These are phyloP conservation scores for Caradrina kadenii DNA, from an alignment of 2,888 invertebrate genomes.

Conservation along the genomic window DNA sequence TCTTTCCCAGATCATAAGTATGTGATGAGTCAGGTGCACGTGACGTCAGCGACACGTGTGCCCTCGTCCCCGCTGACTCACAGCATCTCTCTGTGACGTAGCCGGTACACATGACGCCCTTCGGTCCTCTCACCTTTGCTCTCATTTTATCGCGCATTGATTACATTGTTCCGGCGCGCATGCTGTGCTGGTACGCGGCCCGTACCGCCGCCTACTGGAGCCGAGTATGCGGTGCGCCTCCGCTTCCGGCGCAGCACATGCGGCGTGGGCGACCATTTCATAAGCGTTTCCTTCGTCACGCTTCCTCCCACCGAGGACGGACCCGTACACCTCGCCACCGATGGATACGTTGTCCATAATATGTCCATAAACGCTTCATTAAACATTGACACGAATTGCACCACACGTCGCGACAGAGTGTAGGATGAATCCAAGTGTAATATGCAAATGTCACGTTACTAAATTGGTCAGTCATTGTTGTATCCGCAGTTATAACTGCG, in stretches of 20 bases:
- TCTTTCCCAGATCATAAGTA: constrained; percentile 71
- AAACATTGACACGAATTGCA: constrained; percentile 68
- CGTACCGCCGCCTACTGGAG: constrained; percentile 76
- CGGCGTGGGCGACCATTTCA: constrained; percentile 84
- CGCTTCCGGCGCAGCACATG: constrained; percentile 79
- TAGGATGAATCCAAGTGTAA: constrained; percentile 74
- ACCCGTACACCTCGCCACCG: constrained; percentile 60
- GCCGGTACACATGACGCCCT: constrained; percentile 72
- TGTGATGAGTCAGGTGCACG: constrained; percentile 82
- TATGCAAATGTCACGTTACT: constrained; percentile 76
- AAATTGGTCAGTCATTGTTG: constrained; percentile 77
- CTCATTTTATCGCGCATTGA: constrained; percentile 71
- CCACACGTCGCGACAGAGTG: constrained; percentile 70
- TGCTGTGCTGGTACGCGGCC: constrained; percentile 55
- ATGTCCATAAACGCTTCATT: constrained; percentile 65
- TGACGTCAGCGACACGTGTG: constrained; percentile 86
- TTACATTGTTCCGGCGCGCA: constrained; percentile 67
- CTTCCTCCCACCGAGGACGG: constrained; percentile 79
- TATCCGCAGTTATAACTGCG: constrained; percentile 71
- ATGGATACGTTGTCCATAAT: constrained; percentile 68
- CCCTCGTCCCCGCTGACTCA: constrained; percentile 78
- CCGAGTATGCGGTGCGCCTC: constrained; percentile 77
- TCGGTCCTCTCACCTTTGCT: constrained; percentile 75
- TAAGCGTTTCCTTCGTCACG: constrained; percentile 84
- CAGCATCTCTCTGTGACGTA: constrained; percentile 80